A percentile compares a stretch with the other conserved stretches of the same genome.
phyloP scores from a whole-genome alignment of 2,888 invertebrate species.

The Metellina segmentata region DNA sequence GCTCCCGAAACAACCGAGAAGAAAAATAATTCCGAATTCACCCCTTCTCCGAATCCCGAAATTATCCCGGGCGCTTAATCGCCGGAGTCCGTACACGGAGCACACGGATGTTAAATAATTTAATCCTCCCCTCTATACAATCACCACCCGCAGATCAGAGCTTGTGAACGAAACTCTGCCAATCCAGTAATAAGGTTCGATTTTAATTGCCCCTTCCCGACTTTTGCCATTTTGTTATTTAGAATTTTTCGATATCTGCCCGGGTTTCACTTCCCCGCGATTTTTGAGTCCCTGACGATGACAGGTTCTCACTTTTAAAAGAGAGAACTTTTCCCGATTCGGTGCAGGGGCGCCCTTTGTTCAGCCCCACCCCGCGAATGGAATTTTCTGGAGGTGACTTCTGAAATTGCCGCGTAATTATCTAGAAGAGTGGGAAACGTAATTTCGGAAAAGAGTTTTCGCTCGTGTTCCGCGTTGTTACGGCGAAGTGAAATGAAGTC shows the following conservation, averaged over 20 bases:
- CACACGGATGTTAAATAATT: slow-evolving; percentile 49
- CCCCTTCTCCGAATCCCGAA: neutral
- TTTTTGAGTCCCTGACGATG: slow-evolving; percentile 50
- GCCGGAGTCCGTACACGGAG: slow-evolving; percentile 20
- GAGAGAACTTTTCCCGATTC: slow-evolving; percentile 8
- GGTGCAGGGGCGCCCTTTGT: no score
- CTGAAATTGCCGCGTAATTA: slow-evolving; percentile 47
- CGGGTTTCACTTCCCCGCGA: neutral
- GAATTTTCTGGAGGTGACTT: slow-evolving; percentile 56
- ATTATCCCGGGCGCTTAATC: slow-evolving; percentile 3
- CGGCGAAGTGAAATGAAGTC: neutral
- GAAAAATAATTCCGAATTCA: slow-evolving; percentile 26
- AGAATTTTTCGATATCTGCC: slow-evolving; percentile 35
- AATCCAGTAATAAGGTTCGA: slow-evolving; percentile 42
- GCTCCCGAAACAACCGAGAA: slow-evolving; percentile 1
- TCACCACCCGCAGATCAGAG: slow-evolving; percentile 12
- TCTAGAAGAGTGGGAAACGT: slow-evolving; percentile 3
- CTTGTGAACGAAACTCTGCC: slow-evolving; percentile 1
- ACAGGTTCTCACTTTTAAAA: slow-evolving; percentile 49
- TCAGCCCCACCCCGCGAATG: neutral
- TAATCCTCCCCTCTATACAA: slow-evolving; percentile 45
- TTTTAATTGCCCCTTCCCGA: slow-evolving; percentile 36
- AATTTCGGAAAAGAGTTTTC: slow-evolving; percentile 35
- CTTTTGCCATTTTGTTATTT: slow-evolving; percentile 27
- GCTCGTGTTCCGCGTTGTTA: neutral